These are phyloP conservation scores for Dynastes hyllus DNA, from an alignment of 2,888 invertebrate species.

Conservation along the genomic window DNA sequence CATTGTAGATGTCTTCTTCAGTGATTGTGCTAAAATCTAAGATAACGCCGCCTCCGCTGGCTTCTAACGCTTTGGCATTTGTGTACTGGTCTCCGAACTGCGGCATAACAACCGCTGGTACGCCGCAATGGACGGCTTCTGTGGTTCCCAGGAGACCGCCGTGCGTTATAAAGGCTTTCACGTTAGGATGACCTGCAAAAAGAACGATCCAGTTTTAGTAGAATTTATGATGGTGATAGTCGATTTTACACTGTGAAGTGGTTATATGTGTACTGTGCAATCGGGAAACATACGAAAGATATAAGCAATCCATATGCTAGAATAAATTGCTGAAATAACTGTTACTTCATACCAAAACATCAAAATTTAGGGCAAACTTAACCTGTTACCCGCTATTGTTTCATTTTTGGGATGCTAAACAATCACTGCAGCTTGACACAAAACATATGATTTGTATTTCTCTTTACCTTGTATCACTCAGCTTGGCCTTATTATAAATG, in stretches of 20 bases:
- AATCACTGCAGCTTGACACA: no score
- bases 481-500: no score
- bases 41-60: constrained; percentile 76
- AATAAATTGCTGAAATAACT: no score
- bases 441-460: no score
- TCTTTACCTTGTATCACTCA: no score
- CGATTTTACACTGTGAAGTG: constrained; percentile 4
- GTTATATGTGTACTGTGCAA: neutral
- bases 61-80: constrained; percentile 77
- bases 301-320: neutral
- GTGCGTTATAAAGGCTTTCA: constrained; percentile 80
- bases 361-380: no score
- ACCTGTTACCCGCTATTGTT: no score
- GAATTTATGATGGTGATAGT: neutral
- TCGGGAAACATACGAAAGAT: no score
- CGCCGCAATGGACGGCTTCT: constrained; percentile 79
- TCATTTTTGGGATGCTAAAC: no score
- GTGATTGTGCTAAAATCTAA: constrained; percentile 75
- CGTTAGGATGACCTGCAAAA: constrained; percentile 78
- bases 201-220: neutral
- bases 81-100: constrained; percentile 82
- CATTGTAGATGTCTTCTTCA: constrained; percentile 74
- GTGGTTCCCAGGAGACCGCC: constrained; percentile 80
- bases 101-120: constrained; percentile 80
- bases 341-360: no score